Evolutionary conservation across 1,140 invertebrate genomes (phyloP).

Genomic region (Pachyrhynchus sulphureomaculatus): DNA sequence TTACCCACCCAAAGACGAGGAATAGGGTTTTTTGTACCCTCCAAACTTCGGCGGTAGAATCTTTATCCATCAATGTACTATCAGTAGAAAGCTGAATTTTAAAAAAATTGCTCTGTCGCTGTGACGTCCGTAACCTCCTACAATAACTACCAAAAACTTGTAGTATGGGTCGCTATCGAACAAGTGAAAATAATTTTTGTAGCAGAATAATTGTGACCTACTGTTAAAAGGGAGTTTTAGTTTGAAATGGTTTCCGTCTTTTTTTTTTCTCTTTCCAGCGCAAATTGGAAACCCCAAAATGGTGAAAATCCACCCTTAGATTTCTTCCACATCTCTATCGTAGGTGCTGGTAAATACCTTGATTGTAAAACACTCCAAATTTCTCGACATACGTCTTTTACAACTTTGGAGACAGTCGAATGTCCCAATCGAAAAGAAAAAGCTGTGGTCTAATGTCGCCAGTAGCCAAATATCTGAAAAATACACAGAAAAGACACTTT

Average conservation of each 20-base stretch:
- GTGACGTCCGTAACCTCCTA: slow-evolving; percentile 50
- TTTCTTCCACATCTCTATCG: slow-evolving; percentile 37
- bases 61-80: slow-evolving; percentile 26
- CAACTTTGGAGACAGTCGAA: no score
- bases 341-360: neutral
- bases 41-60: slow-evolving; percentile 36
- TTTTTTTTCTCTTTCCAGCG: slow-evolving; percentile 49
- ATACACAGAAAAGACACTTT: no score
- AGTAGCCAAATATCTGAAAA: no score
- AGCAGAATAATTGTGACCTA: slow-evolving; percentile 51
- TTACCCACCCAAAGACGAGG: slow-evolving; percentile 48
- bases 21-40: slow-evolving; percentile 36
- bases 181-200: slow-evolving; percentile 51
- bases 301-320: slow-evolving; percentile 20
- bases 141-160: slow-evolving; percentile 51
- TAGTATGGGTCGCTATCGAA: slow-evolving; percentile 51
- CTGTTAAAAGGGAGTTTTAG: slow-evolving; percentile 47
- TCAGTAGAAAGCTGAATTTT: slow-evolving; percentile 40
- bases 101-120: slow-evolving; percentile 49
- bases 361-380: no score
- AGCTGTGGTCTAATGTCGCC: no score
- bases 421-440: no score
- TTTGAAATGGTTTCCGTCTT: slow-evolving; percentile 54
- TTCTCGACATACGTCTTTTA: no score
- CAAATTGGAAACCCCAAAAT: slow-evolving; percentile 48